Conservation (phyloP, 2,797 vertebrate genomes). For the Monodelphis domestica region DNA sequence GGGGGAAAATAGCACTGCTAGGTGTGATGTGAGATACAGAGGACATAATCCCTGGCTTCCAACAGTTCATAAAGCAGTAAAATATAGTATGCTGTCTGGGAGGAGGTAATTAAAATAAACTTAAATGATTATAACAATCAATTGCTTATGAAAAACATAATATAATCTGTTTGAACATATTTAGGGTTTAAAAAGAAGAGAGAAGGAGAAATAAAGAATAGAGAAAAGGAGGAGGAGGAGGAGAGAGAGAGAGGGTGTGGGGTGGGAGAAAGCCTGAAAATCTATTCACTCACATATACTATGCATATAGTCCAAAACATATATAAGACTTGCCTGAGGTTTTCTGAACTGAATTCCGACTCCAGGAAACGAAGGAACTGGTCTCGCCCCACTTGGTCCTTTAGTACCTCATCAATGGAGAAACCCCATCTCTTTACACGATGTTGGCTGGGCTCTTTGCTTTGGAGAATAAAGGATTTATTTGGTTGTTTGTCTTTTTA, state of each 20-base stretch:
- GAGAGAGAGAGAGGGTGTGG: neutral
- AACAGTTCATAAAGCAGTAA: too few relatives aligned
- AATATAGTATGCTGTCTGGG: too few relatives aligned
- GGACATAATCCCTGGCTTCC: too few relatives aligned
- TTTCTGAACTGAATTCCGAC: slow-evolving; percentile 98
- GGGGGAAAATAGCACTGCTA: neutral
- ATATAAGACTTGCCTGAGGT: slow-evolving; percentile 89
- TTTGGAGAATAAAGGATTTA: slow-evolving; percentile 78
- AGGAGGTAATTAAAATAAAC: neutral
- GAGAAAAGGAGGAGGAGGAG: neutral
- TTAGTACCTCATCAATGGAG: slow-evolving; percentile 94
- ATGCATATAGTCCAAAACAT: neutral
- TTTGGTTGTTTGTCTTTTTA: neutral
- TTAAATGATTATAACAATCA: neutral
- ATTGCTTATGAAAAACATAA: neutral
- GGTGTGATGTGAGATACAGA: neutral
- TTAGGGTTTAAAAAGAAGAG: neutral
- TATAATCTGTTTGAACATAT: neutral
- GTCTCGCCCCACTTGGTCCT: slow-evolving; percentile 93
- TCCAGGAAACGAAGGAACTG: slow-evolving; percentile 96
- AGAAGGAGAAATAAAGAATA: neutral
- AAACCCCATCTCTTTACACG: slow-evolving; percentile 96
- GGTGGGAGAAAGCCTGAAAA: neutral
- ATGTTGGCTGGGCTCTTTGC: slow-evolving; percentile 95
- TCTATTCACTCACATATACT: neutral